Conservation (phyloP, 1,140 invertebrate species). For the Leptinotarsa lineolata region DNA sequence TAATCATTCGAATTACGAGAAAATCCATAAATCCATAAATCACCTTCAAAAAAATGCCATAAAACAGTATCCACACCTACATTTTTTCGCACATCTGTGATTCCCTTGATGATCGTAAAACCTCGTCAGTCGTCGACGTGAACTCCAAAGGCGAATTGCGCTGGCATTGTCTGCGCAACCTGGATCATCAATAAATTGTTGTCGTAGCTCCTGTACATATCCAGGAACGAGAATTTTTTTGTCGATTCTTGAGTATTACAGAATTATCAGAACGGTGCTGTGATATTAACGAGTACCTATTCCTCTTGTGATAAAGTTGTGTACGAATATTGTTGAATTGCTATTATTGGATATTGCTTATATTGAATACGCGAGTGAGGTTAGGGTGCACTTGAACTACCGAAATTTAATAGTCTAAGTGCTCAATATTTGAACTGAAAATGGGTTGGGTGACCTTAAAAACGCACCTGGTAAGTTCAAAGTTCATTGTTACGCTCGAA, state of each 20-base stretch:
- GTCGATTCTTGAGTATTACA: background rate
- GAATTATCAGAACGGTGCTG: background rate
- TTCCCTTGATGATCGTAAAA: no score
- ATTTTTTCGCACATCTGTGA: no score
- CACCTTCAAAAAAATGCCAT: no score
- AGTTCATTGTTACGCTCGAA: no score
- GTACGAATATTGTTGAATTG: background rate
- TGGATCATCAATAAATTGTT: conserved; percentile 45
- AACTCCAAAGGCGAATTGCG: background rate
- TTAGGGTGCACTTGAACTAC: background rate
- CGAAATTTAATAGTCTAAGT: background rate
- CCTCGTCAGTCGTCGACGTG: no score
- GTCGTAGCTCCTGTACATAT: conserved; percentile 27
- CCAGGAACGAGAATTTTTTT: conserved; percentile 11
- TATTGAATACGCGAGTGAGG: background rate
- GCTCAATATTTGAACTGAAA: background rate
- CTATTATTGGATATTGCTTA: background rate
- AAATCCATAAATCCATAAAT: no score
- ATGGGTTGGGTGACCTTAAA: conserved; percentile 60
- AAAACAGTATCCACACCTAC: no score
- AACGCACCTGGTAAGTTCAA: conserved; percentile 57
- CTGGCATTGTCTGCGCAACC: conserved; percentile 32
- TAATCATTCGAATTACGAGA: no score
- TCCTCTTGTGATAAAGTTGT: conserved; percentile 13
- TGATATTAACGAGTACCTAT: conserved; percentile 10